Evolutionary conservation across 1,140 invertebrate genomes (phyloP), one percentile per base, ranked within the genome.

Genomic region (Saccostrea glomerata): DNA sequence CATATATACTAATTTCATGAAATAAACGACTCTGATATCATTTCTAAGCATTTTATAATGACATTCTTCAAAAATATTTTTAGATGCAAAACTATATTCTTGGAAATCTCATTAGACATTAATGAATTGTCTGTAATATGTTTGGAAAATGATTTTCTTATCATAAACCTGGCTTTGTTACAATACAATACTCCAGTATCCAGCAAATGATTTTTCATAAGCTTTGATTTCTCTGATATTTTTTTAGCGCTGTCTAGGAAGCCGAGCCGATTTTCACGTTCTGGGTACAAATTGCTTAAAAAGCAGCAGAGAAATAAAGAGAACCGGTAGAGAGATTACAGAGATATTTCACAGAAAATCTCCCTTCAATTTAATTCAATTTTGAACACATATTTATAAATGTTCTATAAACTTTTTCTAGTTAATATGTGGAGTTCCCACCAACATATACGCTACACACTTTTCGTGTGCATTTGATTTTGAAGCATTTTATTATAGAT

Each of bases 241-340:
- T 36, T n/a, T 30, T 25, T 36, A 13, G 25, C 23, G 23, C 25
- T 36, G 25, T 15, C 25, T 77, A 1, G 70, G 25, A 77, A 77
- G 23, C 70, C 5, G 30, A 13, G 23, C 30, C 30, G 25, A 30
- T 77, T 17, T 77, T 77, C 70, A 77, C 23, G 25, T 77, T 15
- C 25, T 25, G 70, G 70, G 30, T 77, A 77, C 70, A 77, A 36
- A 77, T 36, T 30, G 70, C 70, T 77, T 77, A 36, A 77, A 77
- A 30, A 36, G 70, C 23, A 30, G 70, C 70, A 15, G 70, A 25
- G 70, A 77, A 30, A 30, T 36, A 77, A 77, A 1, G 70, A 77
- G 25, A 77, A 36, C 30, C 25, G 23, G 30, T 77, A 77, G 11
- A 13, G 70, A 77, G 23, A 77, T 77, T 77, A 30, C 70, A 36